Conservation (phyloP, 2,888 invertebrate genomes). For the Cryptus viduatorius region DNA sequence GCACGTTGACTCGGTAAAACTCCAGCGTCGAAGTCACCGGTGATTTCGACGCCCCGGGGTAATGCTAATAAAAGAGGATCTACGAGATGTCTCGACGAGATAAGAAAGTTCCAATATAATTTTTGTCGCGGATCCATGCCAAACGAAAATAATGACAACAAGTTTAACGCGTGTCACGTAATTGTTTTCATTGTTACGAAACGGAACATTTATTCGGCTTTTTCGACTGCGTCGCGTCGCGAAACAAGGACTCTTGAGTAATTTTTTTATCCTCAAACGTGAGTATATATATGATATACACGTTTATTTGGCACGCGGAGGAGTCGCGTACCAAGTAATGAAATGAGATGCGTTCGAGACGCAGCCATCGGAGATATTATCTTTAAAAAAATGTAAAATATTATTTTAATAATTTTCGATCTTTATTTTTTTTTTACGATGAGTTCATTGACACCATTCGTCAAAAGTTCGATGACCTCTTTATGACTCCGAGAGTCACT, state of each 20-base stretch:
- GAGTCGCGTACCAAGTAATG: too few relatives aligned
- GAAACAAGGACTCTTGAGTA: constrained; percentile 17
- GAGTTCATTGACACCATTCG: too few relatives aligned
- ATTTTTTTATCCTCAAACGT: background rate
- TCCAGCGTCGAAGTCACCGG: constrained; percentile 62
- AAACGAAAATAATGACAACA: background rate
- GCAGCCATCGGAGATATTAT: too few relatives aligned
- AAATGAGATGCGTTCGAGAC: too few relatives aligned
- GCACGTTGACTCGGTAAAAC: constrained; percentile 8
- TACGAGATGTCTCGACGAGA: background rate
- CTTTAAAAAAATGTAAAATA: too few relatives aligned
- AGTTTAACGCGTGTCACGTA: constrained; percentile 14
- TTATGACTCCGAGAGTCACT: too few relatives aligned
- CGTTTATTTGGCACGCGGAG: too few relatives aligned
- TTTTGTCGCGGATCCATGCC: background rate
- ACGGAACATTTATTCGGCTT: constrained; percentile 2
- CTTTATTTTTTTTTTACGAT: too few relatives aligned
- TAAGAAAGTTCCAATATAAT: background rate
- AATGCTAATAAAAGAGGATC: background rate
- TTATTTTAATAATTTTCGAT: too few relatives aligned
- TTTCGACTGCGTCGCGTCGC: background rate
- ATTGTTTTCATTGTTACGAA: constrained; percentile 12
- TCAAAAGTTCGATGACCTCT: too few relatives aligned
- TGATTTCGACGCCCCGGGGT: constrained; percentile 71
- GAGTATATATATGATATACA: background rate